A percentile compares a stretch with the other conserved stretches of the same genome.
phyloP scores from a whole-genome alignment of 2,888 invertebrate genomes.

The Orchestes rusci region DNA sequence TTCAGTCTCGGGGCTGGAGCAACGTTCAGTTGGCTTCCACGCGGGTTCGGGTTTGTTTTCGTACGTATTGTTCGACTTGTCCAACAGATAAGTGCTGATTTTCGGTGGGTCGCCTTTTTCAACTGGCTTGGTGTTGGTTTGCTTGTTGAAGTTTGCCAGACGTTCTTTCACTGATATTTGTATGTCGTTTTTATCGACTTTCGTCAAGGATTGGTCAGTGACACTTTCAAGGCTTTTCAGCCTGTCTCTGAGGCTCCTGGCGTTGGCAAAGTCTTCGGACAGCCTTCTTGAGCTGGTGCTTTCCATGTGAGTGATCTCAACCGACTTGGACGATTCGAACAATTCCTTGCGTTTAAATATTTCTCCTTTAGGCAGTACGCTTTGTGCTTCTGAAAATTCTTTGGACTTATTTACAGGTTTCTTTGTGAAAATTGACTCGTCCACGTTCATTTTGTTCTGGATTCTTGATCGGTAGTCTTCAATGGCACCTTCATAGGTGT shows the following conservation, averaged over 20 bases:
- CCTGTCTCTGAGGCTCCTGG: constrained; percentile 66
- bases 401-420: constrained; percentile 34
- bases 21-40: constrained; percentile 33
- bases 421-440: constrained; percentile 37
- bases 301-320: constrained; percentile 44
- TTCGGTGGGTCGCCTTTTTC: constrained; percentile 29
- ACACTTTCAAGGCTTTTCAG: constrained; percentile 62
- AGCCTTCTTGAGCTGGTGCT: constrained; percentile 45
- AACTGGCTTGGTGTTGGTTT: constrained; percentile 25
- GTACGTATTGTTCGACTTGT: constrained; percentile 30
- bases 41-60: constrained; percentile 26
- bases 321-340: constrained; percentile 63
- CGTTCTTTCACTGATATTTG: constrained; percentile 33
- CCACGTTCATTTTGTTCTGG: constrained; percentile 44
- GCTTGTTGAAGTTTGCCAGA: constrained; percentile 31
- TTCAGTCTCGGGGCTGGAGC: constrained; percentile 53
- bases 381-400: constrained; percentile 37
- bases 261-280: constrained; percentile 57
- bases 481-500: constrained; percentile 82
- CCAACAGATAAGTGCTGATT: constrained; percentile 34
- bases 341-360: constrained; percentile 75
- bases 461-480: constrained; percentile 78
- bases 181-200: constrained; percentile 30
- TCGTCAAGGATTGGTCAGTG: constrained; percentile 47
- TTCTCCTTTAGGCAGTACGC: constrained; percentile 65